Conservation (phyloP, 2,797 vertebrate genomes). For the Odontamblyopus lacepedii region DNA sequence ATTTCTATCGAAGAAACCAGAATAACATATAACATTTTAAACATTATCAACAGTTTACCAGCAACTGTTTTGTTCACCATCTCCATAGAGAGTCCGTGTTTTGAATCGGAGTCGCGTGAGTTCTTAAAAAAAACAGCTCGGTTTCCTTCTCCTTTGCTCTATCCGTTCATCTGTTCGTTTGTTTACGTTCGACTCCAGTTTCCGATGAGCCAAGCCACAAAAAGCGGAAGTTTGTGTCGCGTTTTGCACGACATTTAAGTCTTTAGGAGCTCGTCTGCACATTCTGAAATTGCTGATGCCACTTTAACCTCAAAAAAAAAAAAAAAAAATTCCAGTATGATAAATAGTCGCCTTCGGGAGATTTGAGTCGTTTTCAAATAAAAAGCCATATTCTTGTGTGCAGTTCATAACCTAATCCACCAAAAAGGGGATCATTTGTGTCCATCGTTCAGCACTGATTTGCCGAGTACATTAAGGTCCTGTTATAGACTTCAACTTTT, state of each 20-base stretch:
- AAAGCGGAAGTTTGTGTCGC: conserved; percentile 53
- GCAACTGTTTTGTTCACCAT: conserved; percentile 77
- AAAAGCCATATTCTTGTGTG: neutral
- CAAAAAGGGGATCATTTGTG: neutral
- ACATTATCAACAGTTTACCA: conserved; percentile 81
- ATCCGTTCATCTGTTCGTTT: conserved; percentile 24
- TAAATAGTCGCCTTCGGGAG: neutral
- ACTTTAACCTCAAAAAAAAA: neutral
- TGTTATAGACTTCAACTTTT: no score
- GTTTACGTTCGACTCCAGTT: conserved; percentile 27
- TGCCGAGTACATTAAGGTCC: no score
- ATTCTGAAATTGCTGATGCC: neutral
- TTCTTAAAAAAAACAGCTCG: neutral
- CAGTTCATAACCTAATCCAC: neutral
- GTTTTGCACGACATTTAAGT: conserved; percentile 9
- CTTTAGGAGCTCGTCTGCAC: neutral
- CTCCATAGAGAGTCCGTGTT: conserved; percentile 1
- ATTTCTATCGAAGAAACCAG: conserved; percentile 12
- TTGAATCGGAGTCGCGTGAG: neutral
- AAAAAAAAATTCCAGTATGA: neutral
- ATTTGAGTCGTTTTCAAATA: neutral
- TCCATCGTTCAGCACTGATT: no score
- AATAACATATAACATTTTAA: conserved; percentile 69
- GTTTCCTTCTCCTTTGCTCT: conserved; percentile 47
- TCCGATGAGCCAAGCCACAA: conserved; percentile 17